Evolutionary conservation across 2,113 vertebrate species (phyloP), one percentile per base, ranked within the genome.

Genomic region (Conger conger): DNA sequence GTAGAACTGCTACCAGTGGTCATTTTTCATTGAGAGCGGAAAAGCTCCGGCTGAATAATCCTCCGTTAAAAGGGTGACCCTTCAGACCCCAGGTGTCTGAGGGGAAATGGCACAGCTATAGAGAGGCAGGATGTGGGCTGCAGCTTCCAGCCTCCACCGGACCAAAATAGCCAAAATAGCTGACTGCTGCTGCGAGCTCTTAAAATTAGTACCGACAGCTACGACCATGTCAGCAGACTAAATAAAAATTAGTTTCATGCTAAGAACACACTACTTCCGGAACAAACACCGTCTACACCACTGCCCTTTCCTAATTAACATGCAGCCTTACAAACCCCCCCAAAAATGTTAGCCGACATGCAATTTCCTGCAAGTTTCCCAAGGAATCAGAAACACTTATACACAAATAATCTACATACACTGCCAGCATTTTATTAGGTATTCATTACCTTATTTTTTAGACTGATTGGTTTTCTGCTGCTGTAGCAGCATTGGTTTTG

Each of bases 71-170:
- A 27, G 3, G 18, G 18, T 63, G 20, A 27, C 8, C 20, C 57
- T 63, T 23, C 57, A 63, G 57, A 20, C 57, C 18, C 57, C 57
- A 63, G 57, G 57, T 63, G 57, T 18, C 57, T 63, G 57, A 27
- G 57, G 57, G 57, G 57, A 63, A 27, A 27, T 5, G 17, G 77
- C 77, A 23, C 35, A 27, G 77, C 77, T 40, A 23, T 38, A 50
- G 38, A 27, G 27, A 18, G 37, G 38, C 79, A 80, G 79, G 79
- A 80, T 80, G 79, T 80, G 79, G 79, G 20, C 40, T 80, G 42
- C 20, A 80, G 38, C 79, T 17, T 45, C 23, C 37, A 36, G 38
- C 27, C 27, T 27, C 27, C 38, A 30, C 7, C 17, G 4, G 8
- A n/a, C 79, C 27, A 23, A 80, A 80, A 80, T 80, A 45, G 79